Evolutionary conservation across 2,797 vertebrate species (phyloP), one percentile per base, ranked within the genome.

Genomic region (Sebastes steindachneri): DNA sequence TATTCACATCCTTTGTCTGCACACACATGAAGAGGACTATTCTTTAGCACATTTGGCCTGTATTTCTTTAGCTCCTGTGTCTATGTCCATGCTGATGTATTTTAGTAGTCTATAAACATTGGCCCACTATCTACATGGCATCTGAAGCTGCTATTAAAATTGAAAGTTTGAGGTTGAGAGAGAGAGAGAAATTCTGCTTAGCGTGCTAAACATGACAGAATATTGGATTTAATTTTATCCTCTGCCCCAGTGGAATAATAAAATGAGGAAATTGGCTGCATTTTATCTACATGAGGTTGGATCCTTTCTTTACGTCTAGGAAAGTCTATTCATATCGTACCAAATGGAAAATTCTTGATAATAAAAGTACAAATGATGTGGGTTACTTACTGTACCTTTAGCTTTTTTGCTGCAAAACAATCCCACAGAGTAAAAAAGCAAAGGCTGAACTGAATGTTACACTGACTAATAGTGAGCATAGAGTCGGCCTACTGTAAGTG

Each of bases 1-100:
- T 80, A 84, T 76, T 78, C 55, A 64, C 62, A 23, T 12, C 37
- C 65, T 81, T n/a, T 91, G 74, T 85, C 71, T 83, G 19, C 68
- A 25, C 4, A 29, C 10, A 53, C 45, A 71, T 26, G 55, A 41
- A 51, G 7, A 2, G 45, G 29, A 5, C 4, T 28, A 19, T 53
- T 75, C n/a, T 59, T 76, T 17, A 48, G 8, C 23, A 45, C 4
- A 21, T 48, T 55, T 66, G 62, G 4, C 21, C 53, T 75, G 23
- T 64, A 19, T 64, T 67, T 71, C 21, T 80, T 45, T 60, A 23
- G 19, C 37, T 55, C 35, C 48, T 14, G 17, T 54, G 41, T 37
- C 17, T 23, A 2, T n/a, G 12, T 62, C 26, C n/a, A 15, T 48
- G 41, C 26, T 81, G 37, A 73, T 82, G 11, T 25, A 66, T 45